Evolutionary conservation across 2,113 vertebrate species (phyloP), one percentile per base, ranked within the genome.

Genomic region (Lates calcarifer): DNA sequence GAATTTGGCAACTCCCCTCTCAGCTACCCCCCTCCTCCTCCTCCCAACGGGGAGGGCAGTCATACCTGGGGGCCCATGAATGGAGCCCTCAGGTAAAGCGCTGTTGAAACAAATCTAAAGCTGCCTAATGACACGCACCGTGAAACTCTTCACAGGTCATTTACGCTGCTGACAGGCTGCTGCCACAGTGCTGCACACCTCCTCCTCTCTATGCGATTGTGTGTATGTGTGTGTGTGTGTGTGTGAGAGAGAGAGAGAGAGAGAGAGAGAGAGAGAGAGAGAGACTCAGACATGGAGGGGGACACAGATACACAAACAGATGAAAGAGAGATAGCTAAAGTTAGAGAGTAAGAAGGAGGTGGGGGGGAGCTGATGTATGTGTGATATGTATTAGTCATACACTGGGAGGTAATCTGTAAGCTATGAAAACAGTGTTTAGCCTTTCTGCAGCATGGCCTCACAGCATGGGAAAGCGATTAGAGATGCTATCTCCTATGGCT

Each of bases 81-180:
- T 91, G 83, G 95, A 96, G 85, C 94, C 93, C 94, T 96, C 95
- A 96, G 96, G 94, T 94, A 94, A 92, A 95, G 96, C 95, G 91
- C 95, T 95, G 95, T 95, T 96, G 96, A 95, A 96, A 96, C 96
- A 96, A 95, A 96, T 94, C 89, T 96, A 95, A 91, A 95, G 95
- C 96, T 96, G 95, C 95, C 92, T 96, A 96, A 97, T 96, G 96
- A 97, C 90, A 94, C 95, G 95, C 95, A 96, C 95, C 93, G 96
- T 96, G 96, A 95, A 96, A 96, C 96, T 94, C 93, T 97, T 97
- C 96, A 97, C 97, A 97, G 96, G 94, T 96, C 97, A 97, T 97
- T 98, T 96, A 95, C 95, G 94, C 94, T 96, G 96, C 96, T 97
- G 97, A 96, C 96, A 97, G 96, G 89, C 92, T 94, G 90, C 89